Base-by-base conservation (phyloP, 2,888 invertebrate species). In the Drosophila infuscata region DNA sequence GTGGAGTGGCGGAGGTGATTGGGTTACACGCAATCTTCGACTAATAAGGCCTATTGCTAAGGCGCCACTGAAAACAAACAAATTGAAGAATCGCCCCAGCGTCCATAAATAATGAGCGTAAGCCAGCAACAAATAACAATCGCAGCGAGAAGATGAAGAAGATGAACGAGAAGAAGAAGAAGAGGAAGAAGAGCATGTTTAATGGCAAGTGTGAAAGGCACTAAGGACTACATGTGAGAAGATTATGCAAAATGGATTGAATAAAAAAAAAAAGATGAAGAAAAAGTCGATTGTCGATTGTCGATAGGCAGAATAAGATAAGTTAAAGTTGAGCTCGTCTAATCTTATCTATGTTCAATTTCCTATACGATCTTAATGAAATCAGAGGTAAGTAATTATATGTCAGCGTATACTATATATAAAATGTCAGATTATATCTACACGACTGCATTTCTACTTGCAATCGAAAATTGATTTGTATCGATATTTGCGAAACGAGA, bases 61-160 rank as follows among this genome's bases (percentile, higher is more conserved):
- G 70, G 86, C 88, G 76, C 79, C 76, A 76, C 66, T 60, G 41
- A 64, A 82, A 65, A 72, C 84, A 87, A 79, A 80, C 83, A 82
- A 83, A 80, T 80, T 82, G 83, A 75, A 72, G 74, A 67, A 74
- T 82, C 68, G 70, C 71, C 52, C 9, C 46, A 56, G 66, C 68
- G 57, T 66, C 59, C 75, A 78, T 82, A 81, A 84, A 85, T 81
- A 79, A 88, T 71, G 64, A 75, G 63, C 69, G 57, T 57, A 66
- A 59, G 57, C 60, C 49, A 51, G 52, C 52, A 38, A 38, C 54
- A 36, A 54, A 38, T n/a, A 61, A 52, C 54, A 58, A 29, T 60
- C 57, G 53, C 35, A 41, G n/a, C 35, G 32, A 32, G 49, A 15
- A 51, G 49, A 62, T 51, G 35, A 49, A 63, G 12, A 46, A 20